Percentiles rank a stretch among this genome's conserved stretches.
Evolutionary conservation across 2,888 invertebrate species (phyloP).

Genomic region (Megastigmus dorsalis): DNA sequence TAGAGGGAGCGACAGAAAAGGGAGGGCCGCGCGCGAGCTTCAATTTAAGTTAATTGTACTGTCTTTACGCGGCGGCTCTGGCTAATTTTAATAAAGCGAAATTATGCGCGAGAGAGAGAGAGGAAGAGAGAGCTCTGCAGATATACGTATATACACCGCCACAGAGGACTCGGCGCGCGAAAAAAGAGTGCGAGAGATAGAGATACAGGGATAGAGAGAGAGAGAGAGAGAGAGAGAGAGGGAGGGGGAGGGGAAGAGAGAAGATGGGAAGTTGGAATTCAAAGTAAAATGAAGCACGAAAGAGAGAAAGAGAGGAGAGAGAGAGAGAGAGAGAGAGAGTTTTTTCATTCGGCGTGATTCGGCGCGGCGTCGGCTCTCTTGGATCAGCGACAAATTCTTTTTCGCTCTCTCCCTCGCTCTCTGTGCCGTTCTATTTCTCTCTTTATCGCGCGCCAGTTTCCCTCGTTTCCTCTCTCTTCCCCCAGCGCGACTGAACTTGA

Average conservation of each 20-base stretch:
- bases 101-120: constrained; percentile 12
- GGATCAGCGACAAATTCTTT: constrained; percentile 20
- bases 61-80: constrained; percentile 1
- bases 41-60: constrained; percentile 19
- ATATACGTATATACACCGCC: neutral
- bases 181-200: neutral
- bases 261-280: too few species aligned
- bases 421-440: neutral
- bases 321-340: neutral
- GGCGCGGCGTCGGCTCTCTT: neutral
- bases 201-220: constrained; percentile 1
- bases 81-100: constrained; percentile 33
- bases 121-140: neutral
- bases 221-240: neutral
- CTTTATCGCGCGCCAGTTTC: too few species aligned
- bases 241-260: neutral
- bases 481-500: too few species aligned
- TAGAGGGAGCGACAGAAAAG: too few species aligned
- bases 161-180: neutral
- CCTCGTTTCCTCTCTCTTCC: neutral
- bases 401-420: neutral
- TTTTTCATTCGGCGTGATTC: constrained; percentile 14
- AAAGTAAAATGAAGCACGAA: neutral
- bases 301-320: constrained; percentile 4
- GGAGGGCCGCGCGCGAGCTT: neutral